Evolutionary conservation across 2,888 invertebrate genomes (phyloP), one percentile per base, ranked within the genome.

Genomic region (Pterobdella sp.): DNA sequence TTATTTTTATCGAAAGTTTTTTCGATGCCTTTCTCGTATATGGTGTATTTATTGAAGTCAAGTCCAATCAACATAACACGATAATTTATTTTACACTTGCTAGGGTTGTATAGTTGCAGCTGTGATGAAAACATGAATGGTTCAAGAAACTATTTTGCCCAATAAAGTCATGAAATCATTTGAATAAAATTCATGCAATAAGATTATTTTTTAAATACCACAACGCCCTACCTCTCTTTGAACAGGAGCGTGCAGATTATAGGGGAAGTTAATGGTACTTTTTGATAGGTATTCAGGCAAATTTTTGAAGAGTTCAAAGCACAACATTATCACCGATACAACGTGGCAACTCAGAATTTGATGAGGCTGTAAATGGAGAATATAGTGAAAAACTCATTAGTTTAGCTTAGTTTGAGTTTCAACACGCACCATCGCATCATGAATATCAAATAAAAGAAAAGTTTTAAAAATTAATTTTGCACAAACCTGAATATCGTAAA

Each of bases 291-390:
- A 56, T 22, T 56, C 60, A 56, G 60, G 60, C 60, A 56, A 26
- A 26, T 56, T 7, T 22, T 4, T n/a, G n/a, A 26, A n/a, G 14
- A 56, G 60, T 22, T 56, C n/a, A 22, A 26, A 26, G n/a, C 60
- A 56, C 60, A 56, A 56, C 60, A 56, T 56, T 26, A 56, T 26
- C 3, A 56, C n/a, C 4, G 60, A 56, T 26, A 56, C 14, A 3
- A 26, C n/a, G n/a, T 56, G 60, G 3, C 60, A 7, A 56, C 60
- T 18, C n/a, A 56, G 7, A n/a, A 56, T 4, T 26, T 56, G 60
- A 26, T 56, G 60, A 26, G 60, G 60, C 60, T 56, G 60, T 56
- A n/a, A n/a, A n/a, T n/a, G n/a, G n/a, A n/a, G n/a, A n/a, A n/a
- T n/a, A n/a, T n/a, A n/a, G n/a, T n/a, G n/a, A n/a, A n/a, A n/a